Percentiles rank a stretch among this genome's conserved stretches.
Evolutionary conservation across 2,888 invertebrate species (phyloP).

Genomic region (Parelbella ahira): DNA sequence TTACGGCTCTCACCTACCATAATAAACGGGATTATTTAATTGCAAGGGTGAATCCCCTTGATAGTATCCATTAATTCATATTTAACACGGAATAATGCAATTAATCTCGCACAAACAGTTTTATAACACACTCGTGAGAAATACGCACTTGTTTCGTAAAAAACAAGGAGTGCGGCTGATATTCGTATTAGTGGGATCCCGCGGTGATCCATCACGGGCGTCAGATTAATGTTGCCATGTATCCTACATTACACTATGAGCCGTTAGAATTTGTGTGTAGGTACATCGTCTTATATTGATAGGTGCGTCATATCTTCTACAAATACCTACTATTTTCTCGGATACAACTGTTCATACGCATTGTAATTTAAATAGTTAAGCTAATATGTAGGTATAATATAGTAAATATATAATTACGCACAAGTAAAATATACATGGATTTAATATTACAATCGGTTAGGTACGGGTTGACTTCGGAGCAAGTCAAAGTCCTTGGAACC

Average conservation of each 20-base stretch:
- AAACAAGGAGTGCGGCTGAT: conserved; percentile 46
- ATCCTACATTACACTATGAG: conserved; percentile 47
- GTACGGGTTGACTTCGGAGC: too few species aligned
- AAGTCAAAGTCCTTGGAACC: too few species aligned
- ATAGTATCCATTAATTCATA: conserved; percentile 67
- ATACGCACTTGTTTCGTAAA: conserved; percentile 64
- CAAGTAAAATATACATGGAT: too few species aligned
- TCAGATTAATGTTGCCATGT: conserved; percentile 69
- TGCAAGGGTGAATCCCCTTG: conserved; percentile 61
- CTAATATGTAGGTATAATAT: too few species aligned
- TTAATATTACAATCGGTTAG: too few species aligned
- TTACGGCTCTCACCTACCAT: conserved; percentile 58
- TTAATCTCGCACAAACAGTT: conserved; percentile 71
- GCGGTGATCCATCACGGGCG: conserved; percentile 62
- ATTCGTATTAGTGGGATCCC: conserved; percentile 37
- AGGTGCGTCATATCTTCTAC: too few species aligned
- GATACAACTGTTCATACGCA: too few species aligned
- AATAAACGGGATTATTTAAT: conserved; percentile 70
- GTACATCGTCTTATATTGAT: too few species aligned
- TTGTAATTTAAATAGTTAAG: too few species aligned
- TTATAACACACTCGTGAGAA: conserved; percentile 66
- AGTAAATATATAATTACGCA: too few species aligned
- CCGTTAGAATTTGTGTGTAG: conserved; percentile 11
- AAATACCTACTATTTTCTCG: too few species aligned
- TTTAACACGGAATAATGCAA: conserved; percentile 75